Conservation (phyloP, 2,113 vertebrate species). For the Atherinomorus stipes region DNA sequence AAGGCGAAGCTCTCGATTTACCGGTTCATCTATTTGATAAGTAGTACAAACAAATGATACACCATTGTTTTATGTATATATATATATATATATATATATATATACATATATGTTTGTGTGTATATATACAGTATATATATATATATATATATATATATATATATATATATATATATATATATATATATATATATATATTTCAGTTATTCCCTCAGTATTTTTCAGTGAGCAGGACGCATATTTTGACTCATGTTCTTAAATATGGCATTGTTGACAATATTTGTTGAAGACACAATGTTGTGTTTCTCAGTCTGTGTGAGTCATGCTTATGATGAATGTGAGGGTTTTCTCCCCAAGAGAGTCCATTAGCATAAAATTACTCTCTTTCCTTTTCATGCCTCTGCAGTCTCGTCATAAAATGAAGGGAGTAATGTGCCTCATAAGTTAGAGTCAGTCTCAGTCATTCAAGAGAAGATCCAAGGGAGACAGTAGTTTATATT, state of each 20-base stretch:
- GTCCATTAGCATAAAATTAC: conserved; percentile 62
- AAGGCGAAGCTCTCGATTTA: too few relatives aligned
- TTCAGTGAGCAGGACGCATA: conserved; percentile 49
- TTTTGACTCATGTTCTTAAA: conserved; percentile 38
- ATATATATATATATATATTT: conserved; percentile 34
- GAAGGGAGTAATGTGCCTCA: conserved; percentile 25
- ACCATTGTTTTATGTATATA: too few relatives aligned
- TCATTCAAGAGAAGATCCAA: conserved; percentile 33
- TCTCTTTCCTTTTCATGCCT: conserved; percentile 18
- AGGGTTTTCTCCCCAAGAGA: conserved; percentile 32
- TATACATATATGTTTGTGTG: too few relatives aligned
- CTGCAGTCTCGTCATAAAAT: conserved; percentile 20
- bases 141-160: too few relatives aligned
- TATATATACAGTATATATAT: too few relatives aligned
- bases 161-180: conserved; percentile 53
- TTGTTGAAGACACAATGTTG: conserved; percentile 3
- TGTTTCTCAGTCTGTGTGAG: conserved; percentile 8
- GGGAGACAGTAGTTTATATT: conserved; percentile 35
- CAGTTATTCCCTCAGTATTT: conserved; percentile 10
- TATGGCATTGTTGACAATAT: conserved; percentile 9
- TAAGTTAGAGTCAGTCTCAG: conserved; percentile 42
- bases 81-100: too few relatives aligned
- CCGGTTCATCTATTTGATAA: too few relatives aligned
- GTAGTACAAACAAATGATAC: too few relatives aligned
- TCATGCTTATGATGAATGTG: conserved; percentile 42